Evolutionary conservation across 2,888 invertebrate genomes (phyloP).

Genomic region (Sphaeridia pumilis): DNA sequence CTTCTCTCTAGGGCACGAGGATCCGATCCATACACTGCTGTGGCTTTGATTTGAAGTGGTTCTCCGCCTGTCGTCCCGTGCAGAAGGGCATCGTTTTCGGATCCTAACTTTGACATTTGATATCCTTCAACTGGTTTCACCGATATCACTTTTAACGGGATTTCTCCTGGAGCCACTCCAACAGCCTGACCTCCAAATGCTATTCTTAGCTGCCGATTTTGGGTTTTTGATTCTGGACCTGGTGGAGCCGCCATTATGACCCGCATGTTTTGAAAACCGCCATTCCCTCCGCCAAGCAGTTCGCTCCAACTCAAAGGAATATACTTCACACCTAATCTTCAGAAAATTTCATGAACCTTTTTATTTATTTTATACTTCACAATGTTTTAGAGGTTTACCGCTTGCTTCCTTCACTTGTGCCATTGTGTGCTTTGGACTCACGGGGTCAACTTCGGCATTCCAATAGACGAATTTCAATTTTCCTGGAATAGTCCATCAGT

Average conservation of each 20-base stretch:
- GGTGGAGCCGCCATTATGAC: slow-evolving; percentile 12
- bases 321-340: slow-evolving; percentile 11
- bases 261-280: slow-evolving; percentile 3
- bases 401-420: no score
- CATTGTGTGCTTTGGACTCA: no score
- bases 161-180: slow-evolving; percentile 6
- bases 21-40: background rate
- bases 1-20: no score
- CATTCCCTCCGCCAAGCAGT: slow-evolving; percentile 4
- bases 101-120: slow-evolving; percentile 1
- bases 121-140: slow-evolving; percentile 13
- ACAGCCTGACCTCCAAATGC: slow-evolving; percentile 13
- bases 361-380: no score
- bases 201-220: slow-evolving; percentile 8
- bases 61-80: background rate
- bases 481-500: no score
- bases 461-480: no score
- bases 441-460: no score
- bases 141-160: slow-evolving; percentile 5
- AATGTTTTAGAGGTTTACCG: no score
- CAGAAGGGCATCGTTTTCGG: no score
- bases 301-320: slow-evolving; percentile 14
- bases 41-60: background rate
- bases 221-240: background rate
- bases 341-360: no score